Base-by-base conservation (phyloP, 1,140 invertebrate species). In the Drosophila subpulchrella region DNA sequence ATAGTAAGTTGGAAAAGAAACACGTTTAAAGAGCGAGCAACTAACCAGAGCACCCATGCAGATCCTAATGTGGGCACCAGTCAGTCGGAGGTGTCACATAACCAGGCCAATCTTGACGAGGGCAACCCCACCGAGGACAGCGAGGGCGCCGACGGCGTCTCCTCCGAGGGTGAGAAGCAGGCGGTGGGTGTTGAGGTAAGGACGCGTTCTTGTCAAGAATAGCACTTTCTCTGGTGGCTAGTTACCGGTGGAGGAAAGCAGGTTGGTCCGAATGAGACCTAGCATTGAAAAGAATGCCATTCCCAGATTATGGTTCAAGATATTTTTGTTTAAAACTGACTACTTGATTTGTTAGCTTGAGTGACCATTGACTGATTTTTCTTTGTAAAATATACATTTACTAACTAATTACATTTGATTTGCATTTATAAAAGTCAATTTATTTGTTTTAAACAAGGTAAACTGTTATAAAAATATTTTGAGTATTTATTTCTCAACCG, bases 111-210 rank as follows among this genome's bases (percentile, higher is more conserved):
- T 58, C 80, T 63, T 27, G 72, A 51, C 10, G 91, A 92, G 65
- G 75, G 51, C 15, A 58, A 62, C 20, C 70, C 78, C n/a, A 78
- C 76, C 6, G 93, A 92, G 60, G 92, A 91, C 6, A 92, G 85
- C 50, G 92, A 92, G 48, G 92, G 92, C 13, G 68, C 84, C 13
- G 92, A 93, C 65, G 94, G 93, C 42, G 94, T 94, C 5, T 94
- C 93, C 46, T 95, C 94, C 0, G 95, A 95, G 74, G 94, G 94
- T 46, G 95, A 95, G 77, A 95, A 95, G 67, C 86, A 90, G 71
- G 88, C 92, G 12, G 94, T 94, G 65, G 94, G 94, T 62, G 94
- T 93, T 47, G 92, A 92, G 63, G 84, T 91, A 76, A 51, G 50
- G 3, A 70, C 36, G 12, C 12, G 5, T 34, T 46, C 36, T 15